Evolutionary conservation across 2,113 vertebrate genomes (phyloP).

Genomic region (Psilopogon haemacephalus): DNA sequence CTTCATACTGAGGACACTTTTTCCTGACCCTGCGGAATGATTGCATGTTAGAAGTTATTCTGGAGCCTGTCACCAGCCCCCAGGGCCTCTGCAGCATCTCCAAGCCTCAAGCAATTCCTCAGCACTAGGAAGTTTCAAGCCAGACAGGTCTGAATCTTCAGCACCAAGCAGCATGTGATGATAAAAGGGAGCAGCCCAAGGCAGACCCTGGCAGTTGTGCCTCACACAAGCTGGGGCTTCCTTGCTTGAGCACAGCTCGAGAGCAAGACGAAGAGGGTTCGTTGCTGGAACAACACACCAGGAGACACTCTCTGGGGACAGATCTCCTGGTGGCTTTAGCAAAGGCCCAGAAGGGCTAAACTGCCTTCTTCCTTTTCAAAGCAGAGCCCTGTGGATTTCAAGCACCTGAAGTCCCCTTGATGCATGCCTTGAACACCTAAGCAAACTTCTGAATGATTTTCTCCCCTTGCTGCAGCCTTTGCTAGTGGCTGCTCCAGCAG

Average conservation of each 20-base stretch:
- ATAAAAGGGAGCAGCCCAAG: not conserved
- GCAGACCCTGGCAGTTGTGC: too few species aligned
- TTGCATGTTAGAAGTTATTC: not conserved
- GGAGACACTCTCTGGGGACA: not conserved
- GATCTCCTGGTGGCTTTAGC: not conserved
- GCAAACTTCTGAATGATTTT: not conserved
- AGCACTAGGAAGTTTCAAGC: not conserved
- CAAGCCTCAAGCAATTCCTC: not conserved
- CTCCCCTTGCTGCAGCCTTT: not conserved
- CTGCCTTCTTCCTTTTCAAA: not conserved
- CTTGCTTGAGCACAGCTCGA: not conserved
- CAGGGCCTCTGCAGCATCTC: not conserved
- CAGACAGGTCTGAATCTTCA: not conserved
- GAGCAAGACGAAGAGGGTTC: not conserved
- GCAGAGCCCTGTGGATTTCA: not conserved
- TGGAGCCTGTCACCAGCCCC: not conserved
- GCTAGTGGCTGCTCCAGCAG: not conserved
- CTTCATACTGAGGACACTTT: constrained; percentile 68
- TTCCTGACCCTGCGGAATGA: constrained; percentile 71
- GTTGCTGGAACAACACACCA: not conserved
- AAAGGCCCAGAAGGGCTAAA: not conserved
- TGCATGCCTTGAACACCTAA: not conserved
- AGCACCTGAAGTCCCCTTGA: not conserved
- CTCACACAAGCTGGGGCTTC: not conserved
- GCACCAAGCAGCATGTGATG: not conserved